These are phyloP conservation scores for Drosophila cracens DNA, from an alignment of 2,888 invertebrate species.

Conservation along the genomic window DNA sequence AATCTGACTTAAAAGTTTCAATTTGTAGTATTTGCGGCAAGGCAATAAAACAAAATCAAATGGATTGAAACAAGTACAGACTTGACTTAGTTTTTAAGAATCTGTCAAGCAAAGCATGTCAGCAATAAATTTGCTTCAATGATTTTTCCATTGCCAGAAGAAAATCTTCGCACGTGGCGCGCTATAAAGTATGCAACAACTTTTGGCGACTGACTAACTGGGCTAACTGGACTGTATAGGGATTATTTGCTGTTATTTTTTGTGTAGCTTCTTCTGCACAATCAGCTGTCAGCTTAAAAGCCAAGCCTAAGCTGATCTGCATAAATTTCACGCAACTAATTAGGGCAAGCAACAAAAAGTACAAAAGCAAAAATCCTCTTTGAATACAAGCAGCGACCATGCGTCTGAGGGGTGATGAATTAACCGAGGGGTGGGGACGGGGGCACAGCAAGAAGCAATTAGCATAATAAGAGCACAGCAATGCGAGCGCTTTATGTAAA, in stretches of 20 bases:
- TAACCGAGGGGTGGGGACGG: not conserved
- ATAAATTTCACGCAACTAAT: constrained; percentile 75
- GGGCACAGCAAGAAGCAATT: constrained; percentile 38
- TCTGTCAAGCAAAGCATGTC: not conserved
- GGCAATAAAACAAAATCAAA: not conserved
- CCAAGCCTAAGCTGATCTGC: constrained; percentile 59
- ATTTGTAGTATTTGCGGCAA: not conserved
- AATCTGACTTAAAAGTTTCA: not conserved
- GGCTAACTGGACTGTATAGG: not conserved
- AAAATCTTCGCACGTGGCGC: constrained; percentile 15
- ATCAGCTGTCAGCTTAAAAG: constrained; percentile 43
- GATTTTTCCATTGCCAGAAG: not conserved
- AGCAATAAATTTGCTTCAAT: not conserved
- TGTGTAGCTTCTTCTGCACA: constrained; percentile 25
- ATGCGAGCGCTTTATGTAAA: constrained; percentile 37
- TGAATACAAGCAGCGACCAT: constrained; percentile 39
- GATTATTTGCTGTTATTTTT: constrained; percentile 23
- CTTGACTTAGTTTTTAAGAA: not conserved
- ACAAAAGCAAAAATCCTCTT: constrained; percentile 33
- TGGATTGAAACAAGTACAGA: not conserved
- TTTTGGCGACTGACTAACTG: constrained; percentile 3
- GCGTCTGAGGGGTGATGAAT: not conserved
- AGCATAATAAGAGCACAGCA: constrained; percentile 56
- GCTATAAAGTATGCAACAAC: constrained; percentile 35
- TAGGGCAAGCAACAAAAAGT: constrained; percentile 55